Evolutionary conservation across 1,140 invertebrate genomes (phyloP).

Genomic region (Monomorium pharaonis): DNA sequence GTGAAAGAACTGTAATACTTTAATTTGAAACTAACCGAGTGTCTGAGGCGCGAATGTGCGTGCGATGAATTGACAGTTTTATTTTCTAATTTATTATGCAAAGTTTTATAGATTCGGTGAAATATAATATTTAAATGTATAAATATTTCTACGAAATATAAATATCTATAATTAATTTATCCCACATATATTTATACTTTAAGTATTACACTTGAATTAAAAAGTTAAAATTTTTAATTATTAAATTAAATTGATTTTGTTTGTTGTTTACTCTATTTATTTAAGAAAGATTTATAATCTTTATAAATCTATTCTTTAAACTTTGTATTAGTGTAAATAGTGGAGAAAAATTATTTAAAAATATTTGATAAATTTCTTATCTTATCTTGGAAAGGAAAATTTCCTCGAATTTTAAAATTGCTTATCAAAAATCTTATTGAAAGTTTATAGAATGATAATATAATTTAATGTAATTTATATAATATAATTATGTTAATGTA

Average conservation of each 20-base stretch:
- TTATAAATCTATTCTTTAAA: background rate
- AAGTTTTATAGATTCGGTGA: background rate
- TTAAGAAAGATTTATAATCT: background rate
- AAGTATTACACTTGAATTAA: background rate
- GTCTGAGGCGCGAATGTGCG: background rate
- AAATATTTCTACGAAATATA: background rate
- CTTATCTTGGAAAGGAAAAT: background rate
- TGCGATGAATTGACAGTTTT: background rate
- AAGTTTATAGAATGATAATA: background rate
- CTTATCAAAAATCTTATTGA: background rate
- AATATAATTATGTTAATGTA: no score
- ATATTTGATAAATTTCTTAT: background rate
- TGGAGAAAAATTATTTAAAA: background rate
- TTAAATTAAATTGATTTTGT: background rate
- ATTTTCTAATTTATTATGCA: background rate
- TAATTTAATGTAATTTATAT: no score
- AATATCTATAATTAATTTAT: background rate
- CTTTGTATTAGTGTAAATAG: background rate
- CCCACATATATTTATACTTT: background rate
- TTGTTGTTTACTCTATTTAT: background rate
- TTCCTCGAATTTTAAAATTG: background rate
- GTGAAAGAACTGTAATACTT: background rate
- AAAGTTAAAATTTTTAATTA: background rate
- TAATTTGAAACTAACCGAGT: no score
- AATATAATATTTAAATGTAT: no score